Evolutionary conservation across 1,140 invertebrate species (phyloP), one percentile per base, ranked within the genome.

Genomic region (Hypsibius dujardini): DNA sequence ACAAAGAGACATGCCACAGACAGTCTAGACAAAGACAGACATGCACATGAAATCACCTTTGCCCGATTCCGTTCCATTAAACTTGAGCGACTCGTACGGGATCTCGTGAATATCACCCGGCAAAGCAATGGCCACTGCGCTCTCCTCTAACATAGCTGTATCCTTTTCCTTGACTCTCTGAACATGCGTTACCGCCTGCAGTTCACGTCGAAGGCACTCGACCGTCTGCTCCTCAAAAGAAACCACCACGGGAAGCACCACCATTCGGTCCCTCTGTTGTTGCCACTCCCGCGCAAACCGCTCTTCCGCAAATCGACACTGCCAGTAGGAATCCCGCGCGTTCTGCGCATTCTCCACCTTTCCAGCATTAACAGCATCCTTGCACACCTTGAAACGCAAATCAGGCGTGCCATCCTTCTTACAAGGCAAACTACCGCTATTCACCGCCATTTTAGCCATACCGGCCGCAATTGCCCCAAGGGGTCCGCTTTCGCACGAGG

Each of bases 91-190:
- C 7, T 7, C n/a, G n/a, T 56, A 56, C 50, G 50, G 50, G 50
- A 56, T 56, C 50, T 56, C 50, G 50, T n/a, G 50, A n/a, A n/a
- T n/a, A 56, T 56, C 50, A n/a, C n/a, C 50, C 50, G n/a, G 50
- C 7, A 7, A n/a, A 56, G n/a, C n/a, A n/a, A 7, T 56, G 50
- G 7, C 50, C 7, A 56, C n/a, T 7, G 7, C 50, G 50, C 50
- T n/a, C 50, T n/a, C 7, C n/a, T 56, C 50, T n/a, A 56, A n/a
- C 50, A 28, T 28, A 28, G 7, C 7, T 7, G 50, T 56, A n/a
- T 56, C 7, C 50, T 56, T 7, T 56, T 56, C 7, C 50, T n/a
- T 7, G 50, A 56, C n/a, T 7, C 7, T 56, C 50, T 7, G 7
- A 7, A 56, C 7, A 56, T 56, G 50, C n/a, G 50, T 56, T 56